phyloP scores from a whole-genome alignment of 2,888 invertebrate genomes.

The Agonopterix alstromeriana region DNA sequence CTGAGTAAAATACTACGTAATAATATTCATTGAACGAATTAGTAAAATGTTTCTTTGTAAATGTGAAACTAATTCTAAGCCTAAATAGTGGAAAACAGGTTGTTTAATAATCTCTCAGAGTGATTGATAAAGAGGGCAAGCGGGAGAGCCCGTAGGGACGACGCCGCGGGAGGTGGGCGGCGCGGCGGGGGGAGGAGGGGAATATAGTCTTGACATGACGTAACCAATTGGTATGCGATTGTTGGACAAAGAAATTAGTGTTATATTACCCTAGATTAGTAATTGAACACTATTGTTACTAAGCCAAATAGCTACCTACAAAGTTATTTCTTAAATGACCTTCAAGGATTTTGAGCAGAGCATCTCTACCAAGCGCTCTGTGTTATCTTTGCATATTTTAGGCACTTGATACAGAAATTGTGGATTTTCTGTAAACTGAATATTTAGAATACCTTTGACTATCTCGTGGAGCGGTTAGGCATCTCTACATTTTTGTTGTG shows the following conservation, averaged over 20 bases:
- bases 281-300: neutral
- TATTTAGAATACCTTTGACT: too few species aligned
- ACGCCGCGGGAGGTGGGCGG: constrained; percentile 13
- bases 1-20: neutral
- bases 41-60: neutral
- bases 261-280: neutral
- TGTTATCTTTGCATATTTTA: too few species aligned
- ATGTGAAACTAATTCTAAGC: neutral
- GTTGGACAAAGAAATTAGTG: constrained; percentile 43
- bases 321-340: too few species aligned
- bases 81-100: constrained; percentile 15
- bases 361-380: too few species aligned
- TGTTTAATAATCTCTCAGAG: constrained; percentile 39
- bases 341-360: too few species aligned
- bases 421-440: too few species aligned
- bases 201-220: constrained; percentile 43
- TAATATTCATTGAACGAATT: too few species aligned
- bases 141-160: constrained; percentile 20
- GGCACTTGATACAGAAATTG: too few species aligned
- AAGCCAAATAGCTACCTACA: too few species aligned
- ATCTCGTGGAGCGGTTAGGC: too few species aligned
- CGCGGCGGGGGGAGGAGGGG: constrained; percentile 14
- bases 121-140: constrained; percentile 47
- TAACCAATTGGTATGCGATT: constrained; percentile 61
- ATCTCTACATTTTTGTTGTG: too few species aligned